Conservation (phyloP, 2,797 vertebrate genomes). For the Darevskia nairensis region DNA sequence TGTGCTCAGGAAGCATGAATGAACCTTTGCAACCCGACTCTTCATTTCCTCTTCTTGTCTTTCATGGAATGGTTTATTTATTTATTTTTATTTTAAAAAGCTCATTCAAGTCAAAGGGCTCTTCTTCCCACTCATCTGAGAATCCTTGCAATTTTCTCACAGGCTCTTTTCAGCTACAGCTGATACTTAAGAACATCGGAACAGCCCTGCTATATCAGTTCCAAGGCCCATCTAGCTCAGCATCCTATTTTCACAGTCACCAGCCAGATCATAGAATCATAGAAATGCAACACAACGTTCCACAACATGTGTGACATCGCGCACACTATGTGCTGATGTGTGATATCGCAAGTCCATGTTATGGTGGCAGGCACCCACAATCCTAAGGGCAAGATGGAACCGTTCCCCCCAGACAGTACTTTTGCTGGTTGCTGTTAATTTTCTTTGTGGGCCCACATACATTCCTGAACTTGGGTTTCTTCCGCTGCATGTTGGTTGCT, state of each 20-base stretch:
- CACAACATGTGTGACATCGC: too few species aligned
- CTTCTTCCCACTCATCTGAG: not conserved
- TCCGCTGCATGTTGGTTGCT: not conserved
- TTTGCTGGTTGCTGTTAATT: too few species aligned
- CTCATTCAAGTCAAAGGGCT: constrained; percentile 1
- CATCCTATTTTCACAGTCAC: not conserved
- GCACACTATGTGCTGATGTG: too few species aligned
- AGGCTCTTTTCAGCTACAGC: not conserved
- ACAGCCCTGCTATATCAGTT: not conserved
- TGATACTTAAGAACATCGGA: not conserved
- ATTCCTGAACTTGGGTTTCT: not conserved
- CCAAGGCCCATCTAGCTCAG: not conserved
- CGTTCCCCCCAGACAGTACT: too few species aligned
- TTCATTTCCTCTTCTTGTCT: not conserved
- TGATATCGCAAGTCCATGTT: too few species aligned
- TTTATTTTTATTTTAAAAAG: too few species aligned
- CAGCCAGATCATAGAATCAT: too few species aligned
- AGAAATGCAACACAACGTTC: too few species aligned
- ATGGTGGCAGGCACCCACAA: too few species aligned
- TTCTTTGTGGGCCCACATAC: not conserved
- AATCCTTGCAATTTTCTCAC: not conserved
- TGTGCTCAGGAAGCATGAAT: constrained; percentile 29
- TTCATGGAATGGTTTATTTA: not conserved
- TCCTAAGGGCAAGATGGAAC: too few species aligned
- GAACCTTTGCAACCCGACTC: constrained; percentile 37